Conservation (phyloP, 1,140 invertebrate species). For the Asobara japonica region DNA sequence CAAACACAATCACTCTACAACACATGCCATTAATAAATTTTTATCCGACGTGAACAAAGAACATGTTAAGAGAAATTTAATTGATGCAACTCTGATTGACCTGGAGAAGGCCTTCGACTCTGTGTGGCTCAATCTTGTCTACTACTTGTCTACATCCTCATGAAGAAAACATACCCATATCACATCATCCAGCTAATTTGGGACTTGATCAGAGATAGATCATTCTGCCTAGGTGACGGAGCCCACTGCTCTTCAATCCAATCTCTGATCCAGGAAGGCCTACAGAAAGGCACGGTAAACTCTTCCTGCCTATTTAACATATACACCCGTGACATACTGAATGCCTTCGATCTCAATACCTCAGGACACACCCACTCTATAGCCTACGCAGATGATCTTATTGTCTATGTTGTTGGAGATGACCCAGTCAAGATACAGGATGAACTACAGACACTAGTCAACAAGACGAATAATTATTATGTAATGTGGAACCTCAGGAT, state of each 20-base stretch:
- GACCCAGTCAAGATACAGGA: too few relatives aligned
- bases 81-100: neutral
- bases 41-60: neutral
- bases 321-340: slow-evolving; percentile 17
- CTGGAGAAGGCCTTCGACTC: neutral
- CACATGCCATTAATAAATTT: neutral
- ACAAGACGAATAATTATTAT: too few relatives aligned
- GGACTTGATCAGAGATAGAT: slow-evolving; percentile 18
- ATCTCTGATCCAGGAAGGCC: slow-evolving; percentile 7
- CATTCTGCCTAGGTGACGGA: slow-evolving; percentile 3
- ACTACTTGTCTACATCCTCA: slow-evolving; percentile 35
- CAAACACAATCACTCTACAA: neutral
- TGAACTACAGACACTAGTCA: too few relatives aligned
- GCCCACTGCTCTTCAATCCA: neutral
- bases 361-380: neutral
- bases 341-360: slow-evolving; percentile 19
- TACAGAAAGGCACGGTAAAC: slow-evolving; percentile 28
- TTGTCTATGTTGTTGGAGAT: neutral
- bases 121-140: slow-evolving; percentile 26
- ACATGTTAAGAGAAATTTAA: neutral
- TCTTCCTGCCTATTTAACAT: slow-evolving; percentile 29
- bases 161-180: slow-evolving; percentile 22
- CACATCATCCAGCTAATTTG: neutral
- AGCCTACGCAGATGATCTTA: slow-evolving; percentile 26
- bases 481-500: too few relatives aligned